A percentile compares a stretch with the other conserved stretches of the same genome.
Conservation (phyloP, 2,113 vertebrate genomes). For the Anarhynchus alexandrinus region DNA sequence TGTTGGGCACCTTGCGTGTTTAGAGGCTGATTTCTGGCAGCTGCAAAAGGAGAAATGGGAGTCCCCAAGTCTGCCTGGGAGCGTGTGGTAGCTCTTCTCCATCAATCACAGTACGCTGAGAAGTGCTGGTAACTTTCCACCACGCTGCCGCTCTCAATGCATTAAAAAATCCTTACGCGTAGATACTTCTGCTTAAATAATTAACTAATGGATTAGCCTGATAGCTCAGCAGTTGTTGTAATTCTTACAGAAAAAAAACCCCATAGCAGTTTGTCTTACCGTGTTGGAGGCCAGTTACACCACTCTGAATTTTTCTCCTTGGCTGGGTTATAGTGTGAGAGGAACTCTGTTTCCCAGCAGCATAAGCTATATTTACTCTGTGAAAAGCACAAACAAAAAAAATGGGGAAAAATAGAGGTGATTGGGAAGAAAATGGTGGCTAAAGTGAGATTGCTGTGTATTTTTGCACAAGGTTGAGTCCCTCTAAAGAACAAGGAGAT, state of each 20-base stretch:
- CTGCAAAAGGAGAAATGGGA: neutral
- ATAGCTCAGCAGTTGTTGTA: slow-evolving; percentile 63
- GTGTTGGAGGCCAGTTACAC: neutral
- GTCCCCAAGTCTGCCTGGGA: slow-evolving; percentile 1
- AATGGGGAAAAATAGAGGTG: neutral
- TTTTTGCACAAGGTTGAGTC: neutral
- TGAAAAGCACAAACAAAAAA: neutral
- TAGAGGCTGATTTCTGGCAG: neutral
- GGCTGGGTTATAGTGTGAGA: neutral
- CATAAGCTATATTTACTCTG: neutral
- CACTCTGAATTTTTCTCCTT: neutral
- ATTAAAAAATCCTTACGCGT: slow-evolving; percentile 49
- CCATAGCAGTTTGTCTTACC: neutral
- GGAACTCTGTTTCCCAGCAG: neutral
- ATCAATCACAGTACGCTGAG: slow-evolving; percentile 30
- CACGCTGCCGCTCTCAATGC: neutral
- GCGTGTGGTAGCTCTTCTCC: neutral
- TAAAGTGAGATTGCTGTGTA: neutral
- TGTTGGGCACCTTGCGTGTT: neutral
- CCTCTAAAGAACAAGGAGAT: neutral
- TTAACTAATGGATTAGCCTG: slow-evolving; percentile 62
- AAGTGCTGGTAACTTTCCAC: slow-evolving; percentile 41
- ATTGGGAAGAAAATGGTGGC: neutral
- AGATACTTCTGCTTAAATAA: slow-evolving; percentile 63
- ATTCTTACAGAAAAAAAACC: slow-evolving; percentile 16